These are phyloP conservation scores for Leptonema lineaticorne DNA, from an alignment of 1,140 invertebrate species.

Conservation along the genomic window DNA sequence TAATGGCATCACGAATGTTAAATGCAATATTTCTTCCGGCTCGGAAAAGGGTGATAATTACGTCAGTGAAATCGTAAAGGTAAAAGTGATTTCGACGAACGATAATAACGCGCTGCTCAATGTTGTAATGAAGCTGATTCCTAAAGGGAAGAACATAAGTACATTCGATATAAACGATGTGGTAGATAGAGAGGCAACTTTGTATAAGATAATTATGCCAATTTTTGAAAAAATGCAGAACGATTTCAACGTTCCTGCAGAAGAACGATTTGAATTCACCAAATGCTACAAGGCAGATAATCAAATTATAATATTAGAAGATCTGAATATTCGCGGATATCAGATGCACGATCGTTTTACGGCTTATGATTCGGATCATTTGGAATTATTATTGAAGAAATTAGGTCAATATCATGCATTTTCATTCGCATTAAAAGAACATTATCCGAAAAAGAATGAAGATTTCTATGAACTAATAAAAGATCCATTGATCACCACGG, in stretches of 20 bases:
- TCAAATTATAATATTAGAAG: background rate
- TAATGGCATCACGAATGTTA: background rate
- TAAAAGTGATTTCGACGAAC: conserved; percentile 11
- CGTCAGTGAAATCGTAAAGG: conserved; percentile 45
- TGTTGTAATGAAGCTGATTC: background rate
- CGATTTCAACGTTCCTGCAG: background rate
- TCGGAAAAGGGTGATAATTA: conserved; percentile 48
- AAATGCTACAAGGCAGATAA: background rate
- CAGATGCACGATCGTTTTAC: background rate
- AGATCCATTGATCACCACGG: too few species aligned
- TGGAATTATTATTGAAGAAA: background rate
- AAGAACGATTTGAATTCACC: background rate
- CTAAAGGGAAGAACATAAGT: background rate
- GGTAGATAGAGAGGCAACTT: background rate
- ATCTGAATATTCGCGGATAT: background rate
- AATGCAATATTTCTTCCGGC: background rate
- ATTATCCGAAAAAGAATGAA: background rate
- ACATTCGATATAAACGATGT: background rate
- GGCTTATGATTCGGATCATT: conserved; percentile 1
- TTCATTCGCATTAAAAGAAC: conserved; percentile 2
- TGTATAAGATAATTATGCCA: conserved; percentile 1
- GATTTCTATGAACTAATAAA: background rate
- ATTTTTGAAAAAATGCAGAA: background rate
- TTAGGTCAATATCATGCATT: background rate
- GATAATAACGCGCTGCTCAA: background rate